A percentile compares a stretch with the other conserved stretches of the same genome.
Conservation (phyloP, 2,888 invertebrate species). For the Drosophila cracens region DNA sequence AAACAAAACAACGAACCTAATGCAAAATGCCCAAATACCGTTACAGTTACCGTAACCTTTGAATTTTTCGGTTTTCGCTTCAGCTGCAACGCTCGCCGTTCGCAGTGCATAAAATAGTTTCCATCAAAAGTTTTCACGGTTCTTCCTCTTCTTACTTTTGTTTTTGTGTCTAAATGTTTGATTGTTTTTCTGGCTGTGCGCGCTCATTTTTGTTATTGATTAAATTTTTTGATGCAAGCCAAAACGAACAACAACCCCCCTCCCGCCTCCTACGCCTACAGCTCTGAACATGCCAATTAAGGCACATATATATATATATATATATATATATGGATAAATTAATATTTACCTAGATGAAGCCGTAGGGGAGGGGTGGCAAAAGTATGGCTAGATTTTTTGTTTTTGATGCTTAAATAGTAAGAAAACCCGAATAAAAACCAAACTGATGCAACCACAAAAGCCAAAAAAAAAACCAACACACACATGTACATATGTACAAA, state of each 20-base stretch:
- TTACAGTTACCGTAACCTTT: slow-evolving; percentile 7
- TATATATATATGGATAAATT: not conserved
- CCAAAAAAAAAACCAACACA: not conserved
- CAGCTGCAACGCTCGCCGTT: not conserved
- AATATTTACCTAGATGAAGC: slow-evolving; percentile 19
- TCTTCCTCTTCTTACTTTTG: slow-evolving; percentile 25
- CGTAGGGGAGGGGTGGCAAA: slow-evolving; percentile 17
- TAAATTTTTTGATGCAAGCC: slow-evolving; percentile 43
- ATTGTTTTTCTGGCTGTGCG: slow-evolving; percentile 21
- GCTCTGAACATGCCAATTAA: slow-evolving; percentile 56
- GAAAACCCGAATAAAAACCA: slow-evolving; percentile 5
- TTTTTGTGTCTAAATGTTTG: slow-evolving; percentile 26
- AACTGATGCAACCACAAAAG: slow-evolving; percentile 7
- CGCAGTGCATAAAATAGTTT: slow-evolving; percentile 40
- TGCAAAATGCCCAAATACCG: slow-evolving; percentile 15
- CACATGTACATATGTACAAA: not conserved
- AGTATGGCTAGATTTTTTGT: slow-evolving; percentile 19
- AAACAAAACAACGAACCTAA: slow-evolving; percentile 32
- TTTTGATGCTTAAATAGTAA: slow-evolving; percentile 49
- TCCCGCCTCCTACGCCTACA: slow-evolving; percentile 1
- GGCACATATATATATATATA: slow-evolving; percentile 18
- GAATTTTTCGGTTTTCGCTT: not conserved
- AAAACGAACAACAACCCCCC: not conserved
- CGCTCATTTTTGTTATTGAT: slow-evolving; percentile 64
- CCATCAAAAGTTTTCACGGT: slow-evolving; percentile 55